A percentile compares a stretch with the other conserved stretches of the same genome.
Evolutionary conservation across 2,797 vertebrate species (phyloP).

Genomic region (Liasis olivaceus): DNA sequence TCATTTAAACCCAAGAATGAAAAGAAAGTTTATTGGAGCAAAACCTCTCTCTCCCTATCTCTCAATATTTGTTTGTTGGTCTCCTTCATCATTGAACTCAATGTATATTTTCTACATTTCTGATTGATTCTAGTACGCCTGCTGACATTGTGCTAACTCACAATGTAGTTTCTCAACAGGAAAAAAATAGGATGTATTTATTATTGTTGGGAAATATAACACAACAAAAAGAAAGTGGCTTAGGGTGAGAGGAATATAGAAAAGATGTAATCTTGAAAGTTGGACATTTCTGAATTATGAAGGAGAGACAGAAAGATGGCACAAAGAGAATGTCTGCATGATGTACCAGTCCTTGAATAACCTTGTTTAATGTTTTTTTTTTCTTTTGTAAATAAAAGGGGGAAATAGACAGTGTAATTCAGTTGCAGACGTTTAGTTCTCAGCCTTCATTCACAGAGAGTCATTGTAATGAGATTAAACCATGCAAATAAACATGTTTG

Average conservation of each 20-base stretch:
- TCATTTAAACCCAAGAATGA: not conserved
- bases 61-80: not conserved
- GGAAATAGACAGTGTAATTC: slow-evolving; percentile 62
- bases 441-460: slow-evolving; percentile 59
- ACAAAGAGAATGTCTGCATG: not conserved
- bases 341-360: slow-evolving; percentile 65
- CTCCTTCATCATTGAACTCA: slow-evolving; percentile 6
- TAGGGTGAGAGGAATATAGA: slow-evolving; percentile 15
- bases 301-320: not conserved
- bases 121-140: slow-evolving; percentile 53
- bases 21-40: not conserved
- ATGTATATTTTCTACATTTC: slow-evolving; percentile 14
- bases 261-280: slow-evolving; percentile 16
- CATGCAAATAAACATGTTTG: slow-evolving; percentile 47
- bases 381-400: not conserved
- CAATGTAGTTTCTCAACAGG: slow-evolving; percentile 8
- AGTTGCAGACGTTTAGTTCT: slow-evolving; percentile 60
- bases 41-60: not conserved
- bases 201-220: not conserved
- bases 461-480: slow-evolving; percentile 69
- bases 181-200: not conserved
- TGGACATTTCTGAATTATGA: slow-evolving; percentile 14
- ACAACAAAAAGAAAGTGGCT: slow-evolving; percentile 12
- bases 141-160: slow-evolving; percentile 48
- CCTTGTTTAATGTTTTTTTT: slow-evolving; percentile 60